Conservation (phyloP, 2,797 vertebrate species). For the Clarias fuscus region DNA sequence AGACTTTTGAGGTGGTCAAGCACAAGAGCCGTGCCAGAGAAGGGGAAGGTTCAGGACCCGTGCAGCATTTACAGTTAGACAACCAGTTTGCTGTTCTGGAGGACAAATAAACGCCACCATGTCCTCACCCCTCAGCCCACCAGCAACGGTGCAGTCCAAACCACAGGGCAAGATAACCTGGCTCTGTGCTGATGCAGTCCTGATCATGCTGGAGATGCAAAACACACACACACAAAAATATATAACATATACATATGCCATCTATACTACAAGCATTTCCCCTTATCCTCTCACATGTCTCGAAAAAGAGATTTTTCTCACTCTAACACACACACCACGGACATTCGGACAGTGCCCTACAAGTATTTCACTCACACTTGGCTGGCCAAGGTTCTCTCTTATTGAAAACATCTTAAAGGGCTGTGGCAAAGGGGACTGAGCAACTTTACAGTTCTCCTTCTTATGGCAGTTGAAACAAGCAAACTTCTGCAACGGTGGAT, state of each 20-base stretch:
- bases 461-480: slow-evolving; percentile 59
- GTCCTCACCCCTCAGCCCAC: slow-evolving; percentile 73
- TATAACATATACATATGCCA: too few relatives aligned
- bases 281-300: neutral
- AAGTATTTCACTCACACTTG: slow-evolving; percentile 52
- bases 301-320: neutral
- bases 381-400: slow-evolving; percentile 64
- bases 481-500: slow-evolving; percentile 67
- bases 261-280: slow-evolving; percentile 17
- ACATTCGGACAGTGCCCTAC: slow-evolving; percentile 42
- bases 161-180: slow-evolving; percentile 83
- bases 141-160: slow-evolving; percentile 77
- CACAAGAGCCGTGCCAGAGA: slow-evolving; percentile 94
- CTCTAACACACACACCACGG: slow-evolving; percentile 13
- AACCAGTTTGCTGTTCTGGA: slow-evolving; percentile 97
- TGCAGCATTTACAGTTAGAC: slow-evolving; percentile 94
- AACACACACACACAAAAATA: slow-evolving; percentile 46
- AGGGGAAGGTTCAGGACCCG: slow-evolving; percentile 80
- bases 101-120: slow-evolving; percentile 83
- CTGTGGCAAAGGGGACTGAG: slow-evolving; percentile 64
- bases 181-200: slow-evolving; percentile 80
- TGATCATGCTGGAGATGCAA: slow-evolving; percentile 67
- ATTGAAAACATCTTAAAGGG: slow-evolving; percentile 70
- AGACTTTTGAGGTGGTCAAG: slow-evolving; percentile 98
- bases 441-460: slow-evolving; percentile 55